These are phyloP conservation scores for Lucinisca nassula DNA, from an alignment of 2,888 invertebrate species.

Conservation along the genomic window DNA sequence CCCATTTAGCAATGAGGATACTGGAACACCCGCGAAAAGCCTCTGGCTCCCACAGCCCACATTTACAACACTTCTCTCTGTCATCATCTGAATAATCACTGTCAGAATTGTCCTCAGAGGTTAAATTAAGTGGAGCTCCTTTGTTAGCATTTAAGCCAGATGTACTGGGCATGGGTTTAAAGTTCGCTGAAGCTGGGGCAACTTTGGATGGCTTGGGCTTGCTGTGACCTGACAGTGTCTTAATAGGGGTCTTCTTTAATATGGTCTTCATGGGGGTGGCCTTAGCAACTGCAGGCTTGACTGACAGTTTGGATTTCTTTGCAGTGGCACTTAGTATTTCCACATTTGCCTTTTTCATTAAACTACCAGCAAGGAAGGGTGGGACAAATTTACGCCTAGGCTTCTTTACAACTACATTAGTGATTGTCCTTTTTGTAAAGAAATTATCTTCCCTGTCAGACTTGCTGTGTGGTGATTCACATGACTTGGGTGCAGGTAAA, in stretches of 20 bases:
- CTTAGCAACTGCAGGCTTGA: background rate
- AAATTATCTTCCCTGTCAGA: background rate
- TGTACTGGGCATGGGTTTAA: background rate
- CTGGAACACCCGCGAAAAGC: background rate
- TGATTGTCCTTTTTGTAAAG: conserved; percentile 16
- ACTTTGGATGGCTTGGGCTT: background rate
- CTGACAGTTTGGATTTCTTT: background rate
- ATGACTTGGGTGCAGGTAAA: background rate
- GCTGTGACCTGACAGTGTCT: no score
- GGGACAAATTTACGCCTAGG: conserved; percentile 28
- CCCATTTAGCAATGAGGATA: no score
- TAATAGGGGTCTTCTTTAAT: no score
- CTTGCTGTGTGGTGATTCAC: background rate
- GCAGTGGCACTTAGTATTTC: background rate
- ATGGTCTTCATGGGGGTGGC: no score
- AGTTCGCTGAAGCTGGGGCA: background rate
- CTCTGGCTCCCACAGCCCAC: background rate
- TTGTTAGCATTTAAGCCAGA: background rate
- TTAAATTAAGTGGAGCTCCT: background rate
- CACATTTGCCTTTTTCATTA: conserved; percentile 22
- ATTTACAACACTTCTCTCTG: conserved; percentile 9
- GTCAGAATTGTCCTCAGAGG: background rate
- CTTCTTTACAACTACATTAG: background rate
- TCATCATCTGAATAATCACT: background rate
- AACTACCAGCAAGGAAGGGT: conserved; percentile 29